Evolutionary conservation across 2,888 invertebrate genomes (phyloP), one percentile per base, ranked within the genome.

Genomic region (Trachelus stipa): DNA sequence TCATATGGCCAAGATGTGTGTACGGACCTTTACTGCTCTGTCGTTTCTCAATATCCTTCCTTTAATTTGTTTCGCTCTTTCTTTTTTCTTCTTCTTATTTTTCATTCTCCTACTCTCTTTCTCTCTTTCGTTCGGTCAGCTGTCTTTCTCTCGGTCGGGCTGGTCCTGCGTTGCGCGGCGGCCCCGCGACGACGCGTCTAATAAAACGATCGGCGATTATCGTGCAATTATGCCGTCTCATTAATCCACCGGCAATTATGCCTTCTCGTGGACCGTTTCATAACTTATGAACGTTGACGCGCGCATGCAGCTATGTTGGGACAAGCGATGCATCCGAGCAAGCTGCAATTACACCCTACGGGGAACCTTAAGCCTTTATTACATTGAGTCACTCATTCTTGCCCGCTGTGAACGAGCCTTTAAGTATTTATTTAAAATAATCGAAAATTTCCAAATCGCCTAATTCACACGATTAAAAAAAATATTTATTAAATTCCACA

Each of bases 151-250:
- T 37, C 34, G 12, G 37, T 34, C 74, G 15, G 34, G 74, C 34
- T 11, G 71, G 31, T 11, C 31, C 30, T 23, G 34, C 34, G 31
- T 71, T 71, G 74, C 74, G 74, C 74, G 74, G 74, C 71, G 71
- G 37, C 30, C 74, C 12, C 74, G 74, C 34, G 74, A 71, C 73
- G 68, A 56, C 68, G 75, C 78, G 78, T 73, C 87, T 88, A 90
- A 90, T 87, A 89, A 90, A 90, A 90, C 89, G 89, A 90, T 90
- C 87, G 89, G 79, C 88, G 89, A 90, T 90, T 90, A 90, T 89
- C 89, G 88, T 88, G 90, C 89, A 91, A 91, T 90, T 90, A 90
- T 90, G 89, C 89, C 90, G 90, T 90, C 90, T 90, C 90, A 90
- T 91, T 90, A 91, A 91, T 91, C 90, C 90, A 87, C 82, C 85